A percentile compares a stretch with the other conserved stretches of the same genome.
Conservation (phyloP, 2,113 vertebrate genomes). For the Hypanus sabinus region DNA sequence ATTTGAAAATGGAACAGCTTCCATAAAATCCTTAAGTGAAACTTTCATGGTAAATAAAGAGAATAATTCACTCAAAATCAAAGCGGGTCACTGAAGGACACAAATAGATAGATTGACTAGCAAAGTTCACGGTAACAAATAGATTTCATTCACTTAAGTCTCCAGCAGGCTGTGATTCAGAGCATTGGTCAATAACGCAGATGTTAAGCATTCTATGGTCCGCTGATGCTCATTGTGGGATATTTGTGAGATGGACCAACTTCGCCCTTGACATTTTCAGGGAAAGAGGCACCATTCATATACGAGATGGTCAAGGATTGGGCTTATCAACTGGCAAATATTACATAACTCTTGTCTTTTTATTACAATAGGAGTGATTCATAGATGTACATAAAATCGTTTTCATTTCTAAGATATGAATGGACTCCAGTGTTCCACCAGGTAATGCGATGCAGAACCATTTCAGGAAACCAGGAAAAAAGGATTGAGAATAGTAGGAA, state of each 20-base stretch:
- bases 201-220: not conserved
- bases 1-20: not conserved
- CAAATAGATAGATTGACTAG: not conserved
- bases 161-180: not conserved
- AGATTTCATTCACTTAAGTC: not conserved
- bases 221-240: not conserved
- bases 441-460: not conserved
- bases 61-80: not conserved
- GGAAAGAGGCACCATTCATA: not conserved
- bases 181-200: not conserved
- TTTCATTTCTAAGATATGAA: conserved; percentile 5
- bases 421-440: not conserved
- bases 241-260: too few relatives aligned
- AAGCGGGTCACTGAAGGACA: not conserved
- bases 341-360: not conserved
- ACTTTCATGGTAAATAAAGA: not conserved
- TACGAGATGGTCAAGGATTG: not conserved
- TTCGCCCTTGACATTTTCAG: not conserved
- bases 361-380: not conserved
- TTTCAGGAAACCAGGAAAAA: not conserved
- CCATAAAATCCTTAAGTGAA: not conserved
- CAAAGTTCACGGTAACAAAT: not conserved
- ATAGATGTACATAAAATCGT: not conserved
- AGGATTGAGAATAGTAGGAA: not conserved
- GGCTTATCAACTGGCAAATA: conserved; percentile 17